phyloP scores from a whole-genome alignment of 1,140 invertebrate species.

The Belonocnema kinseyi region DNA sequence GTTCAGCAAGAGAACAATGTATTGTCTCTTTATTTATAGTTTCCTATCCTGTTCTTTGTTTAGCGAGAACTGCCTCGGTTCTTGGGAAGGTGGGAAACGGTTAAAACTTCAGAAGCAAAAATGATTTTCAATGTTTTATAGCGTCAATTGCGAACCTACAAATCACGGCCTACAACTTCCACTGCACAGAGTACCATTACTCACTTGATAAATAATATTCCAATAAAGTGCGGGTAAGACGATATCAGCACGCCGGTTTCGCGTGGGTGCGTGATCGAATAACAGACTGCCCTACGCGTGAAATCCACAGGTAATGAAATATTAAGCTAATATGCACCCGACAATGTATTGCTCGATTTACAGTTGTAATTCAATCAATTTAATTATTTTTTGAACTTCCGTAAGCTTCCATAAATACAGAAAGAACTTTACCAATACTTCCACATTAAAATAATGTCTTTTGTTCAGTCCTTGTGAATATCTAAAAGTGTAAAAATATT shows the following conservation, averaged over 20 bases:
- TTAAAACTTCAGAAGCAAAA: conserved; percentile 14
- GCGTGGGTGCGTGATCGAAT: conserved; percentile 18
- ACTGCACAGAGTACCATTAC: neutral
- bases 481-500: too few relatives aligned
- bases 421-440: neutral
- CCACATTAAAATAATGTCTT: too few relatives aligned
- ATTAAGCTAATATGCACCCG: neutral
- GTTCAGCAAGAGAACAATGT: neutral
- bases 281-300: neutral
- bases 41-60: neutral
- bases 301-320: conserved; percentile 9
- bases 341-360: neutral
- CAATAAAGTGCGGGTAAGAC: conserved; percentile 20
- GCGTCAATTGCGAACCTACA: conserved; percentile 8
- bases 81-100: neutral
- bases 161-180: conserved; percentile 18
- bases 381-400: neutral
- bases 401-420: neutral
- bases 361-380: neutral
- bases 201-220: conserved; percentile 28
- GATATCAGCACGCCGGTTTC: conserved; percentile 8
- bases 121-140: conserved; percentile 12
- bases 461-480: too few relatives aligned
- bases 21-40: conserved; percentile 8
- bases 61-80: neutral